Percentiles rank a stretch among this genome's conserved stretches.
These are phyloP conservation scores for Bursaphelenchus okinawaensis DNA, from an alignment of 2,888 invertebrate species.

Conservation along the genomic window DNA sequence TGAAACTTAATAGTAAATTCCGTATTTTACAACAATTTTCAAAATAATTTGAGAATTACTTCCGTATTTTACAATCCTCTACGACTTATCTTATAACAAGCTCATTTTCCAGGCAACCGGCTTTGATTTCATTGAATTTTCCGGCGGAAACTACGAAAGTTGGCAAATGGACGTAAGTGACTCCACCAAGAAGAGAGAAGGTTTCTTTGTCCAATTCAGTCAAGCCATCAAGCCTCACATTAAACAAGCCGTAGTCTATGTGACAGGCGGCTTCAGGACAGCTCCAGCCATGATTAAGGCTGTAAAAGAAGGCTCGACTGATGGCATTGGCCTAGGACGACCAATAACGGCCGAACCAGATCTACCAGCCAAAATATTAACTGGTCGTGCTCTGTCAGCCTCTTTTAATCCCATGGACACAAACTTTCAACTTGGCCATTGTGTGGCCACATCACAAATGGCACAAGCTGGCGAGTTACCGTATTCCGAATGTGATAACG, in stretches of 20 bases:
- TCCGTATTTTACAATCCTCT: no score
- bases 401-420: slow-evolving; percentile 24
- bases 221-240: slow-evolving; percentile 20
- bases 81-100: neutral
- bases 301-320: slow-evolving; percentile 23
- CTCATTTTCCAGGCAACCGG: slow-evolving; percentile 30
- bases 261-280: slow-evolving; percentile 43
- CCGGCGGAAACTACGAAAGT: slow-evolving; percentile 39
- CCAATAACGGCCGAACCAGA: slow-evolving; percentile 29
- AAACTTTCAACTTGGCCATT: slow-evolving; percentile 30
- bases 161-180: slow-evolving; percentile 28
- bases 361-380: slow-evolving; percentile 13
- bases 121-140: slow-evolving; percentile 47
- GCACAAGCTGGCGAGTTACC: slow-evolving; percentile 27
- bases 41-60: no score
- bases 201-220: slow-evolving; percentile 43
- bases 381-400: slow-evolving; percentile 18
- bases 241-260: slow-evolving; percentile 33
- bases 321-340: slow-evolving; percentile 40
- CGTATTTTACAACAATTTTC: no score
- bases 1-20: no score
- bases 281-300: slow-evolving; percentile 38
- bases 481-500: slow-evolving; percentile 16
- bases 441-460: slow-evolving; percentile 26
- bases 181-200: slow-evolving; percentile 40